phyloP scores from a whole-genome alignment of 2,888 invertebrate genomes.

The Pristionchus mayeri region DNA sequence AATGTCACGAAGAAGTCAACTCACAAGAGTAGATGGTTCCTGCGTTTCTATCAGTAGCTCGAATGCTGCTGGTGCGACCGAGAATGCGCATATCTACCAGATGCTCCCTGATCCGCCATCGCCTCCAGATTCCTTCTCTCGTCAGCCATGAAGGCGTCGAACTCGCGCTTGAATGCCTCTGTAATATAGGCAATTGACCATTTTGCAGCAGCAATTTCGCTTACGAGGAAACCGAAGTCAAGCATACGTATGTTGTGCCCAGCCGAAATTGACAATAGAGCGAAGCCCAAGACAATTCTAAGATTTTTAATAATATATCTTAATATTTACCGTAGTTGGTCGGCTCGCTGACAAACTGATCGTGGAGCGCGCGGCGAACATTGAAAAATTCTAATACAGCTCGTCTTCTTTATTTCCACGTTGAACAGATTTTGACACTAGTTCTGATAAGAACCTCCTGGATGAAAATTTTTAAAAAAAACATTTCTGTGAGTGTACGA shows the following conservation, averaged over 20 bases:
- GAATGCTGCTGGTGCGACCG: conserved; percentile 86
- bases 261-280: no score
- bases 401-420: not conserved
- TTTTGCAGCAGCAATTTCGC: no score
- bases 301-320: no score
- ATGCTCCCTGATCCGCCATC: conserved; percentile 80
- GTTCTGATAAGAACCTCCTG: not conserved
- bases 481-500: no score
- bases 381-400: no score
- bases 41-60: conserved; percentile 93
- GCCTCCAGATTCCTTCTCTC: conserved; percentile 85
- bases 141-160: not conserved
- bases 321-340: conserved; percentile 56
- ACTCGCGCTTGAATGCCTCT: conserved; percentile 51
- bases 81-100: no score
- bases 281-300: no score
- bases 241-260: not conserved
- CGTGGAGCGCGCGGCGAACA: conserved; percentile 50
- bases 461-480: no score
- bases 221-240: not conserved
- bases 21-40: conserved; percentile 92
- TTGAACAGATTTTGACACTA: not conserved
- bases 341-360: conserved; percentile 53
- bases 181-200: not conserved
- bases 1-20: no score